Evolutionary conservation across 2,113 vertebrate species (phyloP), one percentile per base, ranked within the genome.

Genomic region (Azemiops feae): DNA sequence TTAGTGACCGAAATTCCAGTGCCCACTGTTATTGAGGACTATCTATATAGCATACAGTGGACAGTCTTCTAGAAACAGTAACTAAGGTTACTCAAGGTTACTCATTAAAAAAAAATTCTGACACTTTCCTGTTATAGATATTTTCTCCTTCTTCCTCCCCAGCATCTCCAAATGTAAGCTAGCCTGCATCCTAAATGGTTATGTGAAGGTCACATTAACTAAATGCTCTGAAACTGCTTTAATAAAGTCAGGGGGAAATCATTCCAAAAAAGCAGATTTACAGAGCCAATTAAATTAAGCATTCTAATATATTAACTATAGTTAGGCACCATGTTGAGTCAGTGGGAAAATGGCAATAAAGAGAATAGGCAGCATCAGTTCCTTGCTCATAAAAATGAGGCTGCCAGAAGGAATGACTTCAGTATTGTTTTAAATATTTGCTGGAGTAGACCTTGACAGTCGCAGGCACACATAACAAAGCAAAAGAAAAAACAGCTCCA

Each of bases 141-240:
- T 81, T 81, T 81, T 9, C 34, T 81, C 74, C 18, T 81, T 43
- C 74, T 10, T 39, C 16, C 74, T 81, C 18, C 34, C 18, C 7
- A 81, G 34, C 34, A 22, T 81, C 74, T 43, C 20, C 74, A 43
- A 43, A 43, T 43, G 18, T 43, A 81, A 22, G 18, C 34, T 81
- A 81, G 74, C 34, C 47, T 34, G 30, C 94, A 95, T 93, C 96
- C 95, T 89, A 93, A 96, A 96, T 92, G 94, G 94, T 91, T 94
- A 74, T 87, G 89, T 93, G 92, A 97, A 95, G 81, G 92, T 95
- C 74, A 96, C 90, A 93, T 94, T 64, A 94, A 97, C 94, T 94
- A 97, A 96, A 96, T 93, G 93, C 85, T 96, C 87, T 69, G 96
- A 95, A 92, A 95, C 23, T 85, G 87, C 92, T 93, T 96, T 96